phyloP scores from a whole-genome alignment of 2,888 invertebrate genomes.

The Amorpha juglandis region DNA sequence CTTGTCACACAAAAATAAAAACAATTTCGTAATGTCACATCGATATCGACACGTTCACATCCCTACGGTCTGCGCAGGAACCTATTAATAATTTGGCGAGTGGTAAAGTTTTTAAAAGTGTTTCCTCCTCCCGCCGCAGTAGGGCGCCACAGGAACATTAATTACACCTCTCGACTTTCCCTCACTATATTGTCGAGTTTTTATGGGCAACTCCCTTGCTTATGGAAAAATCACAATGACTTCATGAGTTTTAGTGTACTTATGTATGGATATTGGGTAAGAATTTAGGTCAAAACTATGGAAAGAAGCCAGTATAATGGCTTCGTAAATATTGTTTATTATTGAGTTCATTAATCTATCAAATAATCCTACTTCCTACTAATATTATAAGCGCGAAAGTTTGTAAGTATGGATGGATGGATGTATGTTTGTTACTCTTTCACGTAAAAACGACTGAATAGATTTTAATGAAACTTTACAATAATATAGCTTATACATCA shows the following conservation, averaged over 20 bases:
- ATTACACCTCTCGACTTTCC: conserved; percentile 64
- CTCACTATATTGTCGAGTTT: conserved; percentile 74
- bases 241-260: conserved; percentile 16
- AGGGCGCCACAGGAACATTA: conserved; percentile 56
- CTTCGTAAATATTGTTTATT: no score
- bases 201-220: conserved; percentile 51
- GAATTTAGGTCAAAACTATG: neutral
- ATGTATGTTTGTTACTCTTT: no score
- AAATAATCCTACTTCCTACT: no score
- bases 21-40: neutral
- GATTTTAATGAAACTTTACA: no score
- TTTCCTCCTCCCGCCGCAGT: conserved; percentile 61
- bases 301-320: neutral
- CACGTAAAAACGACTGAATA: no score
- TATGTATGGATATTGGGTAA: neutral
- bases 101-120: conserved; percentile 79
- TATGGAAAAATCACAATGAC: conserved; percentile 16
- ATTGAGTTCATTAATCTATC: no score
- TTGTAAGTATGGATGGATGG: no score
- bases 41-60: conserved; percentile 34
- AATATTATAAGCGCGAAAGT: no score
- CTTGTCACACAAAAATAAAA: neutral
- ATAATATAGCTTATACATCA: no score
- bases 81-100: conserved; percentile 81
- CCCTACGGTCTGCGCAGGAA: conserved; percentile 64